phyloP scores from a whole-genome alignment of 2,113 vertebrate species.

The Eupsittula cactorum region DNA sequence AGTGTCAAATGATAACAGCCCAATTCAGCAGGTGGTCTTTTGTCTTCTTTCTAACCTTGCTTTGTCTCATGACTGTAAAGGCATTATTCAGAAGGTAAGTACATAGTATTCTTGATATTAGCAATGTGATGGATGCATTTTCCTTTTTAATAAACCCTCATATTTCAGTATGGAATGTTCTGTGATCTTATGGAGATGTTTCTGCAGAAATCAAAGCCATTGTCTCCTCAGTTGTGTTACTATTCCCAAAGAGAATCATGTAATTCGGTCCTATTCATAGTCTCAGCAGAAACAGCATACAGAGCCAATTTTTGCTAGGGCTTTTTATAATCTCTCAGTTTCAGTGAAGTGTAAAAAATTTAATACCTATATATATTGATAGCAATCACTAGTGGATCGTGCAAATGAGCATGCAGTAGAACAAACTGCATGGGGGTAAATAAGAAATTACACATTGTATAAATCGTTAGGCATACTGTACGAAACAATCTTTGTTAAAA shows the following conservation, averaged over 20 bases:
- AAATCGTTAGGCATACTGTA: neutral
- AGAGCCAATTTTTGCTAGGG: neutral
- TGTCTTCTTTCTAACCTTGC: constrained; percentile 88
- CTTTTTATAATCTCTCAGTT: neutral
- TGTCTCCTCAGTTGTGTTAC: neutral
- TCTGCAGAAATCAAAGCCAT: neutral
- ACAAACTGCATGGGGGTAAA: neutral
- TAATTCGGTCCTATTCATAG: neutral
- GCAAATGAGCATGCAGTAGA: neutral
- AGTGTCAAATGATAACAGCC: constrained; percentile 75
- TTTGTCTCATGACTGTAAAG: constrained; percentile 88
- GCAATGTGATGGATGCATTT: neutral
- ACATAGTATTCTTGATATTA: neutral
- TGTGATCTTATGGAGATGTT: neutral
- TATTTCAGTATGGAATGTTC: neutral
- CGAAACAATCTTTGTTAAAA: neutral
- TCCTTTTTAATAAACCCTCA: neutral
- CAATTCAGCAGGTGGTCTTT: constrained; percentile 83
- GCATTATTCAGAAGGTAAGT: constrained; percentile 90
- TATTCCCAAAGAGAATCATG: neutral
- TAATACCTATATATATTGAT: neutral
- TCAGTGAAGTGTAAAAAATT: neutral
- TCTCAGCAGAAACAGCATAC: neutral
- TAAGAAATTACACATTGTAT: neutral
- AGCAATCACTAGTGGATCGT: neutral